Evolutionary conservation across 2,888 invertebrate genomes (phyloP).

Genomic region (Tridacna crocea): DNA sequence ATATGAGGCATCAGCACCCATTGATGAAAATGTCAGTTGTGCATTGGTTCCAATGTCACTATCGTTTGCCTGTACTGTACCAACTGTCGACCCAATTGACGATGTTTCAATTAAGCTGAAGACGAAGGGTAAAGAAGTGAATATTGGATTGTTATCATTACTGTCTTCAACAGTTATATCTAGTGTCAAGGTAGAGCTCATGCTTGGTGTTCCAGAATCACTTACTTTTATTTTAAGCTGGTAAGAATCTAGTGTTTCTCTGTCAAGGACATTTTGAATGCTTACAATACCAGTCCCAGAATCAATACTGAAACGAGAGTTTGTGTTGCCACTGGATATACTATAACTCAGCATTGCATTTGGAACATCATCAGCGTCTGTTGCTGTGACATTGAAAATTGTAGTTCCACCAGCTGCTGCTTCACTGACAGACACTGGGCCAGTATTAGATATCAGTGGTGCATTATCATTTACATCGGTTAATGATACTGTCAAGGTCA

Average conservation of each 20-base stretch:
- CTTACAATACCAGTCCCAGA: constrained; percentile 64
- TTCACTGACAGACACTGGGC: constrained; percentile 48
- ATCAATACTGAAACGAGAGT: constrained; percentile 71
- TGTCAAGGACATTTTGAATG: constrained; percentile 68
- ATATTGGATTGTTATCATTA: constrained; percentile 76
- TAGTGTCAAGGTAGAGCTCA: constrained; percentile 57
- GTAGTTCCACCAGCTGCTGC: constrained; percentile 38
- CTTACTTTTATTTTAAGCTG: constrained; percentile 60
- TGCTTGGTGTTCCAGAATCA: constrained; percentile 62
- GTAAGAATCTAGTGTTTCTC: constrained; percentile 72
- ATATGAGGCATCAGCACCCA: constrained; percentile 48
- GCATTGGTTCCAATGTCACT: constrained; percentile 70
- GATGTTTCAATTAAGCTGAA: constrained; percentile 73
- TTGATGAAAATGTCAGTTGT: constrained; percentile 58
- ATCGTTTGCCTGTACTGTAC: constrained; percentile 69
- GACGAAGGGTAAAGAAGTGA: constrained; percentile 59
- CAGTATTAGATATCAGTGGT: constrained; percentile 55
- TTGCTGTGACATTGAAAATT: constrained; percentile 39
- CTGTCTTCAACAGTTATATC: constrained; percentile 71
- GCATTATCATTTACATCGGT: constrained; percentile 70
- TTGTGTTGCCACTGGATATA: constrained; percentile 67
- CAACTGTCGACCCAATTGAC: constrained; percentile 59
- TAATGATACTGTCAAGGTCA: constrained; percentile 64
- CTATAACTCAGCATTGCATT: constrained; percentile 68
- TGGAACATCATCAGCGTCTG: constrained; percentile 60